These are phyloP conservation scores for Harpagoxenus sublaevis DNA, from an alignment of 2,888 invertebrate species.

Conservation along the genomic window DNA sequence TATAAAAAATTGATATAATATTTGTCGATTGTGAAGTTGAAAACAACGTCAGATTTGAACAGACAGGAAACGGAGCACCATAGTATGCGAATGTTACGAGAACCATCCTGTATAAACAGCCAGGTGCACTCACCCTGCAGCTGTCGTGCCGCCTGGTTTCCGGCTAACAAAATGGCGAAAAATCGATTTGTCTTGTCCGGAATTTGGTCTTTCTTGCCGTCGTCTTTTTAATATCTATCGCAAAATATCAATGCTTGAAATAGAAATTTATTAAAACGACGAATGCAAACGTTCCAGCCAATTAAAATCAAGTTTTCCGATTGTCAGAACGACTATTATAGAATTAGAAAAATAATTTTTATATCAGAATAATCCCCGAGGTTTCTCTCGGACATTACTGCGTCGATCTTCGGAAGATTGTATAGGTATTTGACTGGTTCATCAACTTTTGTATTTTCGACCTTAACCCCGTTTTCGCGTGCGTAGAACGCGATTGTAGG, in stretches of 20 bases:
- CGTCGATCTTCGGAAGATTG: not conserved
- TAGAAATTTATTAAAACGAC: not conserved
- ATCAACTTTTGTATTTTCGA: constrained; percentile 62
- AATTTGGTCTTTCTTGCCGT: constrained; percentile 40
- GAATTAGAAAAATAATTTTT: not conserved
- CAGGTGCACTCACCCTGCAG: constrained; percentile 71
- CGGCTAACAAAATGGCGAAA: constrained; percentile 65
- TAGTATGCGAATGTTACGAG: not conserved
- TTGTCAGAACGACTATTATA: not conserved
- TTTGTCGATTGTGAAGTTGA: not conserved
- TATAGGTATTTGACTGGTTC: constrained; percentile 23
- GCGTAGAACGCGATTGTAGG: constrained; percentile 34
- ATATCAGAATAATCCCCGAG: not conserved
- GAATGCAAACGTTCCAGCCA: not conserved
- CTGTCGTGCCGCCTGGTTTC: constrained; percentile 68
- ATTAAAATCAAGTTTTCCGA: not conserved
- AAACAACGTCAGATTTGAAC: not conserved
- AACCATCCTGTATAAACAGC: constrained; percentile 56
- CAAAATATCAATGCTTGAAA: constrained; percentile 5
- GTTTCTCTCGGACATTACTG: not conserved
- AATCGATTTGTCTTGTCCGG: constrained; percentile 69
- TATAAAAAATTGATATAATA: not conserved
- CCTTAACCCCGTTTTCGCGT: constrained; percentile 72
- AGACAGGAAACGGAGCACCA: not conserved
- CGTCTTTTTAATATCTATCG: not conserved